Evolutionary conservation across 2,888 invertebrate species (phyloP), one percentile per base, ranked within the genome.

Genomic region (Disparrhopalites patrizii): DNA sequence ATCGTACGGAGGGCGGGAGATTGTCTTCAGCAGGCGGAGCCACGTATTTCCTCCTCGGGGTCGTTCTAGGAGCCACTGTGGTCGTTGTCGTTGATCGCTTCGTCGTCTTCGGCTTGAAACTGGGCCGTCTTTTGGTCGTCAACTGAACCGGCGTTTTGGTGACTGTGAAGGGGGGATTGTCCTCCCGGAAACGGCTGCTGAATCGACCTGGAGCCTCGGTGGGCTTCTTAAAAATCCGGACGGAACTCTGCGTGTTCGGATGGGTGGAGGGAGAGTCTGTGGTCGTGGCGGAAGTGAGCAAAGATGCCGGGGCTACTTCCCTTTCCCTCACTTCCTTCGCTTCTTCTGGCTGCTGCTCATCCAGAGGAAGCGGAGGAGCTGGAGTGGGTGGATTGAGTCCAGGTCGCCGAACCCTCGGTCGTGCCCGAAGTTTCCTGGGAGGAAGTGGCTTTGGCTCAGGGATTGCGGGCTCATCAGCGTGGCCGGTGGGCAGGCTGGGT

Each of bases 121-220:
- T 43, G 1, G 56, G 56, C 23, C 52, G 20, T 20, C 36, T 50
- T 50, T 70, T 62, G 23, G 65, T 60, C 36, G 68, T 40, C 62
- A 70, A 31, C 67, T 74, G 60, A 67, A 71, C 20, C 56, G 69
- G 27, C 62, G 66, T 61, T 68, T 65, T 18, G 62, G 69, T 56
- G 25, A 66, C 57, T 15, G 51, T 27, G 23, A 62, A 58, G 20
- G 20, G 56, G 20, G 65, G 40, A 31, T 67, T 65, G 25, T 74
- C 72, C n/a, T 72, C 74, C 31, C 72, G 28, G 56, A 68, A 74
- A 3, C 72, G 62, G 61, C 71, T 71, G 54, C 72, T 73, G 43
- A 74, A 74, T 62, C 72, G 65, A 47, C 71, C 71, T 1, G 74
- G 74, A 51, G 71, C 69, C 63, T 71, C 71, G 3, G 74, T 74